These are phyloP conservation scores for Argynnis bischoffii DNA, from an alignment of 2,888 invertebrate species.

Conservation along the genomic window DNA sequence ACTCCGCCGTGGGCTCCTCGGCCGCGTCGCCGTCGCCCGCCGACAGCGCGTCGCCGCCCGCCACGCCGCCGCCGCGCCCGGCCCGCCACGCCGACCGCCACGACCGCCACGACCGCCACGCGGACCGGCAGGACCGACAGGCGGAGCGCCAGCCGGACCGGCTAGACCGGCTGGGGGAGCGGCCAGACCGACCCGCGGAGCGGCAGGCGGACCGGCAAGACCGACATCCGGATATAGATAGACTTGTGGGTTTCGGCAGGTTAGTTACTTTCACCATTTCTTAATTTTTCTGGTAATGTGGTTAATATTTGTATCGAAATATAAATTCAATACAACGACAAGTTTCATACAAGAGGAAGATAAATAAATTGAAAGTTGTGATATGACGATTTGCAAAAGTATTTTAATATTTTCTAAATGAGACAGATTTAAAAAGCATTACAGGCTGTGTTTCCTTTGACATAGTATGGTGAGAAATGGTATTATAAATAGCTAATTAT, in stretches of 20 bases:
- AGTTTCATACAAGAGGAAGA: too few relatives aligned
- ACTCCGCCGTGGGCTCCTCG: constrained; percentile 86
- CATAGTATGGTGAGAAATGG: too few relatives aligned
- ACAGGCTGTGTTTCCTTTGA: too few relatives aligned
- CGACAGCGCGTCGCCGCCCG: constrained; percentile 74
- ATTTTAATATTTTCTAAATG: too few relatives aligned
- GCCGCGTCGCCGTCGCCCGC: constrained; percentile 68
- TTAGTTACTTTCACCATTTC: constrained; percentile 6
- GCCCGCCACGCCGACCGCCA: constrained; percentile 53
- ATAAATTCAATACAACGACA: background rate
- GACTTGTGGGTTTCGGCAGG: constrained; percentile 52
- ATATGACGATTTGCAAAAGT: too few relatives aligned
- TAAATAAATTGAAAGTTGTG: too few relatives aligned
- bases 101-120: constrained; percentile 59
- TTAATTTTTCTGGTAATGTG: too few relatives aligned
- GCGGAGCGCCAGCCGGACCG: background rate
- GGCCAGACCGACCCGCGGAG: background rate
- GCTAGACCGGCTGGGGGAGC: background rate
- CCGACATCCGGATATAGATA: constrained; percentile 57
- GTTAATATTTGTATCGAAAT: too few relatives aligned
- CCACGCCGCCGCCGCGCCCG: constrained; percentile 72
- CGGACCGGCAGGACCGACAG: constrained; percentile 8
- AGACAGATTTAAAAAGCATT: too few relatives aligned
- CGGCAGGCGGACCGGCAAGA: constrained; percentile 2
- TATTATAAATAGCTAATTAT: too few relatives aligned